Conservation (phyloP, 1,140 invertebrate species). For the Glossosoma conforme region DNA sequence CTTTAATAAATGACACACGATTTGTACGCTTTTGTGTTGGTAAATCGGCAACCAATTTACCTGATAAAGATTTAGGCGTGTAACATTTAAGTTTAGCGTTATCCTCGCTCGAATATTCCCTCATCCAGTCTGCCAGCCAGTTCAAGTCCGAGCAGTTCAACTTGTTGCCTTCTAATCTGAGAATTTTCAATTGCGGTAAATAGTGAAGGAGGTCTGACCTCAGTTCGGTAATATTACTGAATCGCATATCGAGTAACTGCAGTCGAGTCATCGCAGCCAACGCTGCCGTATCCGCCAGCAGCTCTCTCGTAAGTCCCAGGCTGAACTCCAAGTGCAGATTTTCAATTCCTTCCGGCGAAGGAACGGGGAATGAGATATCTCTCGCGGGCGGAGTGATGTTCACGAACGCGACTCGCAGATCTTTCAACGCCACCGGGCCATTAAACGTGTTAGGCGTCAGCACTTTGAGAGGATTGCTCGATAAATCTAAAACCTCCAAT, state of each 20-base stretch:
- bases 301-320: conserved; percentile 60
- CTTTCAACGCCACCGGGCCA: conserved; percentile 58
- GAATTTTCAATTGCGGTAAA: conserved; percentile 59
- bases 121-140: conserved; percentile 63
- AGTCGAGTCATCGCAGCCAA: conserved; percentile 64
- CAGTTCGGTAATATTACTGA: conserved; percentile 58
- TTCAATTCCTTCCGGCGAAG: conserved; percentile 63
- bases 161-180: conserved; percentile 57
- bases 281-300: conserved; percentile 64
- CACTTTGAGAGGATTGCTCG: conserved; percentile 66
- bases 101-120: conserved; percentile 48
- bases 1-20: too few relatives aligned
- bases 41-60: conserved; percentile 43
- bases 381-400: conserved; percentile 53
- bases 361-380: conserved; percentile 64
- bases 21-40: conserved; percentile 29
- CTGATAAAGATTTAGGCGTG: conserved; percentile 37
- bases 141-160: conserved; percentile 60
- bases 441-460: conserved; percentile 62
- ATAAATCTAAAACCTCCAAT: conserved; percentile 69
- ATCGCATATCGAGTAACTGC: conserved; percentile 63
- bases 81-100: conserved; percentile 40
- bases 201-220: conserved; percentile 63
- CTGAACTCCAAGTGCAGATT: conserved; percentile 70
- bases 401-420: conserved; percentile 64